Evolutionary conservation across 1,140 invertebrate species (phyloP), one percentile per base, ranked within the genome.

Genomic region (Ostrea denselamellosa): DNA sequence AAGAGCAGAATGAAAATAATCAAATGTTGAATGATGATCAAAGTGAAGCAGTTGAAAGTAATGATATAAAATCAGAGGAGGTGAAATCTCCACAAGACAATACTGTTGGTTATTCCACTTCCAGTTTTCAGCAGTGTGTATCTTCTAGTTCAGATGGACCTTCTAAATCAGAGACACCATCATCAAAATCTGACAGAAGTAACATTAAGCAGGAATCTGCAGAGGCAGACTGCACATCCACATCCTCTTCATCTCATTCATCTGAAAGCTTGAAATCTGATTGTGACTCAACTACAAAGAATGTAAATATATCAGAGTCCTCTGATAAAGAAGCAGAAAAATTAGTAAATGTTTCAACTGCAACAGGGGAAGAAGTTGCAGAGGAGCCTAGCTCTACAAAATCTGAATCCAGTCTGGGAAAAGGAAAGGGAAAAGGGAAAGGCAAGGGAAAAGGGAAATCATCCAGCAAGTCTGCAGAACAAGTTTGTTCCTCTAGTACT

Each of bases 1-100:
- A 92, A 87, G 93, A 77, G 28, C 68, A 77, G 17, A 77, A 77
- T 77, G 68, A 77, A 77, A 77, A 25, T 77, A 77, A 34, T 77
- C 68, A 77, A 77, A 77, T 28, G 28, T 77, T 77, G 68, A 77
- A 77, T 77, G 68, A 77, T 77, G 68, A 77, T 77, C 25, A 77
- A 62, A 62, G n/a, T 62, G 56, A 62, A 77, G 58, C 58, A 17
- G 9, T 22, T 77, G 68, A 28, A 77, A 77, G 68, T 77, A 25
- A 77, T 14, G 68, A 34, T 25, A 12, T 77, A 12, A 77, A 77
- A 77, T 77, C 25, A 5, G 14, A 17, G 4, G 22, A 77, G 9
- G 68, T 77, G 9, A 77, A 25, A 34, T 34, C 9, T 14, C 68
- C 68, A 77, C 7, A 28, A 14, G 68, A 77, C 25, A 77, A n/a